Percentiles rank a stretch among this genome's conserved stretches.
Evolutionary conservation across 2,113 vertebrate species (phyloP).

Genomic region (Garra rufa): DNA sequence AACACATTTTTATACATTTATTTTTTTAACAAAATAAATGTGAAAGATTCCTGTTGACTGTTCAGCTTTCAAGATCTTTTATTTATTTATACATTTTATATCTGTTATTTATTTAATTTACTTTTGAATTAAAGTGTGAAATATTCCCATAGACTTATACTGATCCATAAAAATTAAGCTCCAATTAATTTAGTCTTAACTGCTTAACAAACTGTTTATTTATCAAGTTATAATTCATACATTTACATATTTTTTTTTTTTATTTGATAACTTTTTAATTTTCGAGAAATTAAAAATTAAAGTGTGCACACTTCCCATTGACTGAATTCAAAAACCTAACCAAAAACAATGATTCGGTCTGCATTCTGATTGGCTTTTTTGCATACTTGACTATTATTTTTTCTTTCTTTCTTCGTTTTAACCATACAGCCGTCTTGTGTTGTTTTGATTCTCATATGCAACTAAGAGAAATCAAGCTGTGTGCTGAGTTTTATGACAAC

Average conservation of each 20-base stretch:
- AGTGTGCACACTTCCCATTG: not conserved
- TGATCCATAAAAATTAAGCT: not conserved
- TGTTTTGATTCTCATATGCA: not conserved
- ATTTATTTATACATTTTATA: no score
- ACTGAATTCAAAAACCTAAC: not conserved
- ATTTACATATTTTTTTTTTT: no score
- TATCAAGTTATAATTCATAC: not conserved
- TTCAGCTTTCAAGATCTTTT: not conserved
- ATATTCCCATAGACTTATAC: not conserved
- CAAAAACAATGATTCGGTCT: not conserved
- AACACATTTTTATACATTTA: not conserved
- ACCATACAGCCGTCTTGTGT: not conserved
- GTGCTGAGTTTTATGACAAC: not conserved
- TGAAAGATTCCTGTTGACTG: not conserved
- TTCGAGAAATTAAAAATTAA: not conserved
- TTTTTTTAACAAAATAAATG: not conserved
- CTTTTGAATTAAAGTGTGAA: not conserved
- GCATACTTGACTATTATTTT: not conserved
- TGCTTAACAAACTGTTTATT: not conserved
- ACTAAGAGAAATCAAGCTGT: not conserved
- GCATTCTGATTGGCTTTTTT: not conserved
- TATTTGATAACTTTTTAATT: not conserved
- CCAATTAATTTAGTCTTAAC: not conserved
- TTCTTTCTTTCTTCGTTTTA: not conserved
- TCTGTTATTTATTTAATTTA: no score